Evolutionary conservation across 2,797 vertebrate genomes (phyloP), one percentile per base, ranked within the genome.

Genomic region (Heliangelus exortis): DNA sequence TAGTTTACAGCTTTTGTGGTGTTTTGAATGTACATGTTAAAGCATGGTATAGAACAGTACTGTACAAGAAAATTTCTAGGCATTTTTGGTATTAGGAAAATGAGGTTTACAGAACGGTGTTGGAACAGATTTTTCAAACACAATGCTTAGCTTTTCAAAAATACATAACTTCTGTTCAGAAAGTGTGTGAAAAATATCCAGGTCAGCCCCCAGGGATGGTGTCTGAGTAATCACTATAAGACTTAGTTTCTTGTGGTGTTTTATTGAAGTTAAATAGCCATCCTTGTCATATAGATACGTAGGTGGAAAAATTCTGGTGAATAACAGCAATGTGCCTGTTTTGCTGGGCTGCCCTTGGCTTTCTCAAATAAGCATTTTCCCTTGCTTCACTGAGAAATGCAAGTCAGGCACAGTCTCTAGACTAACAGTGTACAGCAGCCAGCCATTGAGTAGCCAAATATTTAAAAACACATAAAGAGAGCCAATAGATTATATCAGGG

Each of bases 131-230:
- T 81, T 86, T 87, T 72, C 54, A 68, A 91, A 63, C 31, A 34
- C 20, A 86, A 21, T 47, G 19, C 43, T 55, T 1, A 71, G 5
- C 39, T 84, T 88, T 92, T 90, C 66, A 87, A 28, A 34, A 72
- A 31, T 34, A 33, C 72, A 54, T 92, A 75, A 86, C 78, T 92
- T 85, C 26, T 62, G 50, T 78, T 72, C 68, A 84, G 55, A 45
- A 90, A 72, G n/a, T 75, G n/a, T 81, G 25, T 91, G 48, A 94
- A 92, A 92, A 93, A 82, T 62, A 76, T 13, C 77, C 73, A 88
- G 78, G 77, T 78, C 69, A 83, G 85, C 85, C 54, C 78, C 58
- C 36, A 87, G 20, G 3, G 53, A 31, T 20, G 10, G 19, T 6
- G 8, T 92, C 43, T 57, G 74, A 73, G 19, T 45, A 76, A 33